Percentiles rank a stretch among this genome's conserved stretches.
Evolutionary conservation across 2,797 vertebrate species (phyloP).

Genomic region (Sebastes taczanowskii): DNA sequence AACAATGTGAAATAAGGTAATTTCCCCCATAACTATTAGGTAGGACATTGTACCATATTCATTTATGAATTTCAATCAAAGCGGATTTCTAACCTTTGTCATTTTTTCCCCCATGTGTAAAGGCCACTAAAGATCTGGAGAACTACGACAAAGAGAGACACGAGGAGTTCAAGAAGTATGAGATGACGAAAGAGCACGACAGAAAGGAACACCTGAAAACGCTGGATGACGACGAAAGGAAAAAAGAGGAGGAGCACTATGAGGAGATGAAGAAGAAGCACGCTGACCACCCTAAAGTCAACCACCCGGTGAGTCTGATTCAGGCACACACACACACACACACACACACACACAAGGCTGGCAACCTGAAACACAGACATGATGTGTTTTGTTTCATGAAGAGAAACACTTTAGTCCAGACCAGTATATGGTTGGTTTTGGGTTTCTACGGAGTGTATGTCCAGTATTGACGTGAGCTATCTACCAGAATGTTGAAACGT

Average conservation of each 20-base stretch:
- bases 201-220: constrained; percentile 93
- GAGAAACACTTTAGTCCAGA: neutral
- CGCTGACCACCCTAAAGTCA: constrained; percentile 95
- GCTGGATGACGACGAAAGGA: constrained; percentile 89
- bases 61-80: neutral
- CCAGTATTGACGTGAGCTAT: neutral
- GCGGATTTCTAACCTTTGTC: neutral
- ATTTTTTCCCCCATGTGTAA: neutral
- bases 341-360: neutral
- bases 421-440: neutral
- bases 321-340: neutral
- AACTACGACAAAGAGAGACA: constrained; percentile 95
- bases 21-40: neutral
- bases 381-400: neutral
- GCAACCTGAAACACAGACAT: neutral
- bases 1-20: neutral
- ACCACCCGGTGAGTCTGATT: constrained; percentile 90
- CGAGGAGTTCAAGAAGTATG: constrained; percentile 96
- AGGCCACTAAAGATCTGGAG: constrained; percentile 96
- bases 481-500: neutral
- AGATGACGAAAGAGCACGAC: constrained; percentile 99
- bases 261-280: constrained; percentile 97
- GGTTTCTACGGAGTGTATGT: neutral
- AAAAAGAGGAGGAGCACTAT: constrained; percentile 90
- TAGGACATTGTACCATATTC: neutral